Conservation (phyloP, 2,797 vertebrate genomes). For the Paguma larvata region DNA sequence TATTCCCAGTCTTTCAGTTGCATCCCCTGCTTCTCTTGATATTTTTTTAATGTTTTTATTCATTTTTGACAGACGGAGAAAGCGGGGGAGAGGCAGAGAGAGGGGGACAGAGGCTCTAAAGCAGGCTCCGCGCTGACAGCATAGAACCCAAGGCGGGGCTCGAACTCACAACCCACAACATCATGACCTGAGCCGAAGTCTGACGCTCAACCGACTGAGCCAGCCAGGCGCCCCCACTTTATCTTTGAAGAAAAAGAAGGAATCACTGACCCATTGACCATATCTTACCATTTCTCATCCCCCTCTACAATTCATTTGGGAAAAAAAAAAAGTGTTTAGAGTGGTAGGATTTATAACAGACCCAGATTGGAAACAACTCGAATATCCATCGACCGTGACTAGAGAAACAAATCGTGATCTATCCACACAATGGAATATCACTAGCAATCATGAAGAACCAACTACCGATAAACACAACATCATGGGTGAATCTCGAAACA, state of each 20-base stretch:
- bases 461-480: not conserved
- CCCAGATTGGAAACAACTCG: not conserved
- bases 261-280: not conserved
- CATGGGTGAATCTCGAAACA: conserved; percentile 32
- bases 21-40: not conserved
- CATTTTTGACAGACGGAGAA: too few species aligned
- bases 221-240: too few species aligned
- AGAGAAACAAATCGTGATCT: not conserved
- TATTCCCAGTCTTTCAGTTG: conserved; percentile 30
- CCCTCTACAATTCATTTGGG: conserved; percentile 29
- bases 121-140: too few species aligned
- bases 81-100: too few species aligned
- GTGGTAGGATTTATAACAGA: not conserved
- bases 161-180: too few species aligned
- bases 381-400: not conserved
- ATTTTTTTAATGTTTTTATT: not conserved
- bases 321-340: not conserved
- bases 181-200: too few species aligned
- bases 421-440: not conserved
- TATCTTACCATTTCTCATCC: conserved; percentile 24
- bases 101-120: too few species aligned
- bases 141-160: too few species aligned
- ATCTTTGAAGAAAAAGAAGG: not conserved
- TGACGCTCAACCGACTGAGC: too few species aligned
- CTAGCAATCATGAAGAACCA: not conserved